Conservation (phyloP, 2,888 invertebrate species). For the Scotopteryx bipunctaria region DNA sequence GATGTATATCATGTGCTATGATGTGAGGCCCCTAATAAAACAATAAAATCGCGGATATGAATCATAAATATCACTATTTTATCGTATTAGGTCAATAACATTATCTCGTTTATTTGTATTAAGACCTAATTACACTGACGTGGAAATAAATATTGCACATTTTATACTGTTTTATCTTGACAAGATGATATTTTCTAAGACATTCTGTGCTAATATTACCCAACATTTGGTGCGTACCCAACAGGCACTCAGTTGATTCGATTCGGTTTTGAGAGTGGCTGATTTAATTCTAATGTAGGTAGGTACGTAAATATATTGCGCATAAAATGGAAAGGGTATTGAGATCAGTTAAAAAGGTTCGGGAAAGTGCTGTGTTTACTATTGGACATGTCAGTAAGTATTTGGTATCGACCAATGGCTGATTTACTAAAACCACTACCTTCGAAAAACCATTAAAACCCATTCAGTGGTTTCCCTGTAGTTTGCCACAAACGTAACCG, state of each 20-base stretch:
- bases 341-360: conserved; percentile 9
- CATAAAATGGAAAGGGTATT: conserved; percentile 8
- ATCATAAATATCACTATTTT: too few relatives aligned
- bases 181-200: conserved; percentile 8
- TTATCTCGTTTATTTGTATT: not conserved
- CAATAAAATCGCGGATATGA: too few relatives aligned
- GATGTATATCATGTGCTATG: too few relatives aligned
- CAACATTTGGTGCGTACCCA: conserved; percentile 8
- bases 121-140: not conserved
- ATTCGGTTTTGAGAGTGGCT: not conserved
- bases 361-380: conserved; percentile 10
- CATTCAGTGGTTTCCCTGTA: too few relatives aligned
- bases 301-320: not conserved
- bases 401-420: not conserved
- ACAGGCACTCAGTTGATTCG: too few relatives aligned
- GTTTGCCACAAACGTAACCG: too few relatives aligned
- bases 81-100: too few relatives aligned
- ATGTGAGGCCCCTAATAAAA: too few relatives aligned
- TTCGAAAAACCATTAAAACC: too few relatives aligned
- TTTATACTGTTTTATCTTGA: conserved; percentile 13
- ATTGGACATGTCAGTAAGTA: conserved; percentile 14
- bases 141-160: conserved; percentile 17
- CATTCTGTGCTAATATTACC: not conserved
- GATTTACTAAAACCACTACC: too few relatives aligned
- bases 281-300: not conserved